Percentiles rank a stretch among this genome's conserved stretches.
phyloP scores from a whole-genome alignment of 2,888 invertebrate species.

The Machimus rusticus region DNA sequence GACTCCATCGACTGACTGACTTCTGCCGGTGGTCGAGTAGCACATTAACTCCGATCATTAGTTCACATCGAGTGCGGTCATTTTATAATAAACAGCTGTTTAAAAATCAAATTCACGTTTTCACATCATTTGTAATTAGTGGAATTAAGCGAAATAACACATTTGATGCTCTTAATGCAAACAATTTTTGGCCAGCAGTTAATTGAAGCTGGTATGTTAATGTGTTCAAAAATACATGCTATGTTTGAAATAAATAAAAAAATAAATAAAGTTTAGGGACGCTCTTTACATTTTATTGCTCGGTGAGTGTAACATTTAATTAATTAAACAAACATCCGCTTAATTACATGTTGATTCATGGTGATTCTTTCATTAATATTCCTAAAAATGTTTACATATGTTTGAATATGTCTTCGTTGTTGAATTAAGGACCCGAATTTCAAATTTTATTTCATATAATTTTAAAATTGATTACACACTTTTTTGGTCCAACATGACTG shows the following conservation, averaged over 20 bases:
- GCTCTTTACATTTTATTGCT: background rate
- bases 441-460: background rate
- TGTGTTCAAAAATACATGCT: background rate
- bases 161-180: background rate
- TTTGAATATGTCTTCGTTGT: background rate
- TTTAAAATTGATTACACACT: background rate
- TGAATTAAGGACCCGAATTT: background rate
- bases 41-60: background rate
- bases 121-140: conserved; percentile 4
- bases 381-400: background rate
- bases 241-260: background rate
- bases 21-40: background rate
- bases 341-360: background rate
- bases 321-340: background rate
- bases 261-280: background rate
- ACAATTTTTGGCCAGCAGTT: background rate
- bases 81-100: conserved; percentile 12
- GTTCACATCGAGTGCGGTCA: background rate
- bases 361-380: background rate
- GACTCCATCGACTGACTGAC: background rate
- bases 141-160: background rate
- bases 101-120: conserved; percentile 15
- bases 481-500: background rate
- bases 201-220: background rate
- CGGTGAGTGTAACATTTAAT: background rate